Evolutionary conservation across 2,888 invertebrate genomes (phyloP), one percentile per base, ranked within the genome.

Genomic region (Candidula unifasciata): DNA sequence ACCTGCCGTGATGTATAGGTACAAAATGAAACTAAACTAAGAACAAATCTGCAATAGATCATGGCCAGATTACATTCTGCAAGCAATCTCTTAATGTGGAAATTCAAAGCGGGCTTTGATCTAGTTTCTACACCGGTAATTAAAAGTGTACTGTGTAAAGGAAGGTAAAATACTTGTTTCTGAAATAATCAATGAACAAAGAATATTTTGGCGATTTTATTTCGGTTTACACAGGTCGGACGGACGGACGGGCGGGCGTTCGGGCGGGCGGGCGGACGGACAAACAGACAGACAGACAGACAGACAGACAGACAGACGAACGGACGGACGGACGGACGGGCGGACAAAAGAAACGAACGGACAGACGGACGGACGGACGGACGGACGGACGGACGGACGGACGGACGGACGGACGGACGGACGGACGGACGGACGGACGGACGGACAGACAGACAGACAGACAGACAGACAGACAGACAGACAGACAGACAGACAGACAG

Each of bases 401-500:
- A 35, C 8, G 16, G 3, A 73, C 24, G 2, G n/a, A 73, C 6
- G 33, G 73, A 73, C 2, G 33, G 44, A 44, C 44, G 5, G 44
- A 44, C 44, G 16, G 73, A 6, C 21, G 44, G 76, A 18, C 69
- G 27, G 69, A 27, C 69, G 27, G 69, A 69, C 69, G 27, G 69
- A 69, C 69, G 27, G 69, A 69, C 69, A 69, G 69, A 69, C 69
- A 69, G 69, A 69, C 69, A 69, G 69, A 69, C 69, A 69, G 69
- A 69, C 69, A 69, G 6, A 69, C 69, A 69, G 74, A 35, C 37
- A 74, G 37, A 35, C 74, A 74, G 74, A 74, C 37, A 74, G 74
- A 74, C 74, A 74, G 37, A 1, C 74, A 1, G 74, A 74, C 37
- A 74, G 37, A 74, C 44, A 37, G 74, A 74, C 24, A 37, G 74